Percentiles rank a stretch among this genome's conserved stretches.
Evolutionary conservation across 2,888 invertebrate species (phyloP).

Genomic region (Trichopoda pennipes): DNA sequence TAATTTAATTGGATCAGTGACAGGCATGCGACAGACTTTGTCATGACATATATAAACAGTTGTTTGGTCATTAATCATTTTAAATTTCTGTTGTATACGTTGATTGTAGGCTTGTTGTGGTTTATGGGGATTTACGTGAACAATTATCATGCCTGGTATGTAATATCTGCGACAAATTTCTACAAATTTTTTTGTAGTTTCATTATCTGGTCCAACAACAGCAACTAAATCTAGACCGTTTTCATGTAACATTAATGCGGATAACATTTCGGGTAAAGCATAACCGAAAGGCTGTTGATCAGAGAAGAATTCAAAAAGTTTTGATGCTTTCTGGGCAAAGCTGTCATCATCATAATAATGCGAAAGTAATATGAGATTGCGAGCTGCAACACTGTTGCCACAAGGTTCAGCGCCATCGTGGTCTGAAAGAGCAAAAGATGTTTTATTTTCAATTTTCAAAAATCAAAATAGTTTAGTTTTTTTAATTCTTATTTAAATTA

Average conservation of each 20-base stretch:
- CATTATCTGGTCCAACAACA: constrained; percentile 79
- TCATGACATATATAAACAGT: constrained; percentile 81
- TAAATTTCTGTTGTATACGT: constrained; percentile 78
- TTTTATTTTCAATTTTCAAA: neutral
- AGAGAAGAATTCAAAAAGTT: constrained; percentile 77
- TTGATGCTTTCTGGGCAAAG: constrained; percentile 74
- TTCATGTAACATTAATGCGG: constrained; percentile 77
- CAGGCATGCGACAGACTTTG: constrained; percentile 79
- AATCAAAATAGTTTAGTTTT: no score
- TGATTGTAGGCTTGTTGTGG: constrained; percentile 74
- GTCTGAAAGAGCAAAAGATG: constrained; percentile 82
- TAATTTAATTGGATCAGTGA: constrained; percentile 77
- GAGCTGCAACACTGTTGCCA: constrained; percentile 93
- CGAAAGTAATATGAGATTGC: constrained; percentile 89
- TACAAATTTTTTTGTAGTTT: constrained; percentile 76
- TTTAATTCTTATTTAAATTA: no score
- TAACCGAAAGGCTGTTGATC: constrained; percentile 78
- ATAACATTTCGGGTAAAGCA: constrained; percentile 80
- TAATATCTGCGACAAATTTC: constrained; percentile 78
- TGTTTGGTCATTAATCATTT: constrained; percentile 79
- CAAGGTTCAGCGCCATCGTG: constrained; percentile 97
- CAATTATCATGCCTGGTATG: constrained; percentile 80
- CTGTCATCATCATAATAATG: constrained; percentile 83
- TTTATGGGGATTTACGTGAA: constrained; percentile 77
- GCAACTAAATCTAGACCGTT: constrained; percentile 79